These are phyloP conservation scores for Sebastes paucispinis DNA, from an alignment of 2,797 vertebrate genomes.

Conservation along the genomic window DNA sequence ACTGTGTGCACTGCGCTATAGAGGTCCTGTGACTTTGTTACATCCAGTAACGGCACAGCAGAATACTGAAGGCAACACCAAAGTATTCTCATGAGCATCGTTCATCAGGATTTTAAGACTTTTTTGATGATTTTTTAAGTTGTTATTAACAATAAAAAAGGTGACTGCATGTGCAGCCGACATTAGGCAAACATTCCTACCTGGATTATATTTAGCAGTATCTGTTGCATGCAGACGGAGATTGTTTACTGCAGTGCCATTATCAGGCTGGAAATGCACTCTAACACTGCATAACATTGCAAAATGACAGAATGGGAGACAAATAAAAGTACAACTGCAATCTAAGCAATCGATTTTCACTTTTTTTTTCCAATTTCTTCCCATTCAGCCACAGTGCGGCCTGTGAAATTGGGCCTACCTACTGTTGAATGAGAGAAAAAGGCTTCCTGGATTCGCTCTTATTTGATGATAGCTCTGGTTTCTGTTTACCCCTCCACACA, in stretches of 20 bases:
- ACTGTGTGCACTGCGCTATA: not conserved
- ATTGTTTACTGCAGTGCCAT: constrained; percentile 55
- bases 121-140: not conserved
- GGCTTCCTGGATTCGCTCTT: constrained; percentile 73
- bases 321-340: constrained; percentile 89
- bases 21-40: not conserved
- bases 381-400: constrained; percentile 74
- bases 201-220: not conserved
- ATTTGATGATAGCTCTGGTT: constrained; percentile 81
- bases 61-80: not conserved
- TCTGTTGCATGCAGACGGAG: not conserved
- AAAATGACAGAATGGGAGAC: constrained; percentile 82
- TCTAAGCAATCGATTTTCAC: constrained; percentile 90
- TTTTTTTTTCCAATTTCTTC: constrained; percentile 86
- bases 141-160: not conserved
- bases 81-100: not conserved
- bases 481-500: constrained; percentile 71
- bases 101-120: not conserved
- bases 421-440: constrained; percentile 81
- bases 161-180: not conserved
- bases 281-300: constrained; percentile 76
- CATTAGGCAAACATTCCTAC: not conserved
- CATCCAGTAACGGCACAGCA: not conserved
- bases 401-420: constrained; percentile 90
- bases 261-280: constrained; percentile 79